Percentiles rank a stretch among this genome's conserved stretches.
These are phyloP conservation scores for Caenorhabditis tropicalis DNA, from an alignment of 1,140 invertebrate genomes.

Conservation along the genomic window DNA sequence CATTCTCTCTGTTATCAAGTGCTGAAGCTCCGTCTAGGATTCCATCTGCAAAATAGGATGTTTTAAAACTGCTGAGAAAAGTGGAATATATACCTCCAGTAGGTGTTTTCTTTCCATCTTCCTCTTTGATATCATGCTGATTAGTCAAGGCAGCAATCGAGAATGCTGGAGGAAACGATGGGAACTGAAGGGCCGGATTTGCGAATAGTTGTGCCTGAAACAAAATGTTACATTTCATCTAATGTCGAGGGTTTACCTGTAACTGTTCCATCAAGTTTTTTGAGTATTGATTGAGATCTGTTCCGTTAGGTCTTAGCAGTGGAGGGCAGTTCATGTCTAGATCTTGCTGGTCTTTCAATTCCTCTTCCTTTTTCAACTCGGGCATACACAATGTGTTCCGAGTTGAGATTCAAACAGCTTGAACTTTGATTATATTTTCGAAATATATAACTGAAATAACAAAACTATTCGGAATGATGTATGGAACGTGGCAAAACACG, in stretches of 20 bases:
- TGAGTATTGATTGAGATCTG: conserved; percentile 21
- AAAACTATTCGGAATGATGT: background rate
- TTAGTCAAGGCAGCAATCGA: conserved; percentile 28
- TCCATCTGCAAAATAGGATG: background rate
- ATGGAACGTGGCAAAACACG: background rate
- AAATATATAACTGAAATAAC: background rate
- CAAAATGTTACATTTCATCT: background rate
- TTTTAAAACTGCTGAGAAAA: background rate
- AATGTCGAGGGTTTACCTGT: background rate
- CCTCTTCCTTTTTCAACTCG: conserved; percentile 19
- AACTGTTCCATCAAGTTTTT: conserved; percentile 22
- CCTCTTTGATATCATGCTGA: conserved; percentile 5
- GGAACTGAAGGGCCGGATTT: conserved; percentile 5
- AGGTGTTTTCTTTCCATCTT: conserved; percentile 19
- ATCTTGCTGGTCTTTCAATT: conserved; percentile 4
- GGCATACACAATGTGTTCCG: conserved; percentile 29
- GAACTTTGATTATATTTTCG: background rate
- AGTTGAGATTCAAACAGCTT: background rate
- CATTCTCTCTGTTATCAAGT: conserved; percentile 13
- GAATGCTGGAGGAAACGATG: background rate
- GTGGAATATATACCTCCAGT: background rate
- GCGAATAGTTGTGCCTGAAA: conserved; percentile 23
- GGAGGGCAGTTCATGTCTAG: conserved; percentile 21
- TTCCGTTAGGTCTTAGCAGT: conserved; percentile 9
- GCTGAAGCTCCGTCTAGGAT: background rate